Percentiles rank a stretch among this genome's conserved stretches.
phyloP scores from a whole-genome alignment of 1,140 invertebrate species.

The Goniozus legneri region DNA sequence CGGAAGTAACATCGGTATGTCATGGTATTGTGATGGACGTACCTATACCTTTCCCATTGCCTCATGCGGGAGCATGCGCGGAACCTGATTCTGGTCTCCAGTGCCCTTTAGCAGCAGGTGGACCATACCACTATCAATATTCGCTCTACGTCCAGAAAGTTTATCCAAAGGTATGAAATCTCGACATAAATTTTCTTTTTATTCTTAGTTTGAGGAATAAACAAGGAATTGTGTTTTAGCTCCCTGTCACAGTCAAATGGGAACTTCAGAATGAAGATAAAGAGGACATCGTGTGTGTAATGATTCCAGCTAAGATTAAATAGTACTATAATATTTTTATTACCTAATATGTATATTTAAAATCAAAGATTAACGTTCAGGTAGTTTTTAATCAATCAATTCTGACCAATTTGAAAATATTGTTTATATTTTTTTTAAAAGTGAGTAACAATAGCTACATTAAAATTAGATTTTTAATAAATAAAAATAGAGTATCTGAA shows the following conservation, averaged over 20 bases:
- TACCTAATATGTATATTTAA: too few species aligned
- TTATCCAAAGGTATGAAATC: conserved; percentile 63
- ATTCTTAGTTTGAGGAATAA: too few species aligned
- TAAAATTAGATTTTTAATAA: conserved; percentile 23
- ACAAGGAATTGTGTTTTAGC: too few species aligned
- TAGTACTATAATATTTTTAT: conserved; percentile 8
- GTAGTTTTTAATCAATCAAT: neutral
- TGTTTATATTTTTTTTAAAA: conserved; percentile 21
- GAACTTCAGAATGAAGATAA: conserved; percentile 61
- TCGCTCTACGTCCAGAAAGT: conserved; percentile 59
- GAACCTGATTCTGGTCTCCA: conserved; percentile 56
- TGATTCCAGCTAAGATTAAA: conserved; percentile 57
- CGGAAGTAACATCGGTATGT: conserved; percentile 59
- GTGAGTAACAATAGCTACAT: conserved; percentile 22
- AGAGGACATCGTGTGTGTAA: conserved; percentile 63
- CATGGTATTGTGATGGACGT: conserved; percentile 69
- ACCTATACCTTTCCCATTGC: conserved; percentile 67
- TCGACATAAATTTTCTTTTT: conserved; percentile 17
- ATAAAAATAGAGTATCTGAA: conserved; percentile 25
- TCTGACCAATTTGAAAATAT: conserved; percentile 19
- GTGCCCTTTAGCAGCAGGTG: conserved; percentile 63
- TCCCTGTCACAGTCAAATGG: conserved; percentile 69
- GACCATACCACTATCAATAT: conserved; percentile 59
- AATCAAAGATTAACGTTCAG: too few species aligned
- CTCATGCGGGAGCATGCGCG: conserved; percentile 66